These are phyloP conservation scores for Sitobion miscanthi DNA, from an alignment of 1,140 invertebrate species.

Conservation along the genomic window DNA sequence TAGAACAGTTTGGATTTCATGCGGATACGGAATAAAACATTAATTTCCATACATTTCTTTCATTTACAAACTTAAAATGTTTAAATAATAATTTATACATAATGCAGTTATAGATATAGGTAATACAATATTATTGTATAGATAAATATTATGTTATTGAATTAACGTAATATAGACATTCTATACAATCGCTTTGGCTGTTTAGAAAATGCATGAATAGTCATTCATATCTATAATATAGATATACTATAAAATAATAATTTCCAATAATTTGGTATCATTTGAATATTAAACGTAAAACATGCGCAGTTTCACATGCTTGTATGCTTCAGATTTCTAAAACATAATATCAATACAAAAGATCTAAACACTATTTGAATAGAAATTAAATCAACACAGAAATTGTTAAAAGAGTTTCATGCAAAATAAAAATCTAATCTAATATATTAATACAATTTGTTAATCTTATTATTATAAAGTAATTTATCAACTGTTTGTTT, in stretches of 20 bases:
- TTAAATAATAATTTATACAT: constrained; percentile 20
- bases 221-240: background rate
- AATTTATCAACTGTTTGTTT: background rate
- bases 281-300: background rate
- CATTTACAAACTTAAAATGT: background rate
- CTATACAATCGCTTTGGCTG: background rate
- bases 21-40: background rate
- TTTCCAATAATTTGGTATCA: background rate
- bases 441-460: background rate
- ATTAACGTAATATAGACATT: background rate
- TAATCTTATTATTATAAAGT: background rate
- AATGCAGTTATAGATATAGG: background rate
- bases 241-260: background rate
- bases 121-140: background rate
- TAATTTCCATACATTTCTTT: constrained; percentile 1
- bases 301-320: background rate
- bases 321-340: background rate
- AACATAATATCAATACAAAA: background rate
- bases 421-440: background rate
- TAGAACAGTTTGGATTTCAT: constrained; percentile 9
- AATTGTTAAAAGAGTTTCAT: background rate
- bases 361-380: background rate
- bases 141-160: constrained; percentile 8
- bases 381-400: background rate
- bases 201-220: background rate